Percentiles rank a stretch among this genome's conserved stretches.
Evolutionary conservation across 1,140 invertebrate genomes (phyloP).

Genomic region (Calycopis cecrops): DNA sequence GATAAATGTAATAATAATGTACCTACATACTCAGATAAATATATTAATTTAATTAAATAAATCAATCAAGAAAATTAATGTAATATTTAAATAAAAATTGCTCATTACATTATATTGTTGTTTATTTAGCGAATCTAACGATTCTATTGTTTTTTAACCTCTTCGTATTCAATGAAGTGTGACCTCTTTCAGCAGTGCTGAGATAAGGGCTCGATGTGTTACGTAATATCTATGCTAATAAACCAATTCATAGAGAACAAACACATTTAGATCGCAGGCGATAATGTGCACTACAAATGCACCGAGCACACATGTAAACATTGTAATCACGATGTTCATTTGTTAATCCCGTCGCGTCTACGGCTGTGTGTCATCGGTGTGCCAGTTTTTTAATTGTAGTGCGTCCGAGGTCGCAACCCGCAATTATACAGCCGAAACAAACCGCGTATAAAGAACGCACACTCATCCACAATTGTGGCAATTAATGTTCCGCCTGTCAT

Average conservation of each 20-base stretch:
- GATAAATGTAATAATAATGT: too few species aligned
- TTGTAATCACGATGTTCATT: not conserved
- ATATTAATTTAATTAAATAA: too few species aligned
- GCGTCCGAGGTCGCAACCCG: constrained; percentile 44
- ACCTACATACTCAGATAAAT: too few species aligned
- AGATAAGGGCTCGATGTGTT: too few species aligned
- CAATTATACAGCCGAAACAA: constrained; percentile 60
- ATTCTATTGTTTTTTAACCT: too few species aligned
- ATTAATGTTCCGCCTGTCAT: too few species aligned
- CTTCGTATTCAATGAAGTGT: too few species aligned
- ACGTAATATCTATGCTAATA: not conserved
- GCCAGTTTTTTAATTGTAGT: constrained; percentile 41
- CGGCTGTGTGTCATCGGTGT: constrained; percentile 29
- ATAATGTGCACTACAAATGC: not conserved
- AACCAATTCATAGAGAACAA: constrained; percentile 8
- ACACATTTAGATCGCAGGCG: not conserved
- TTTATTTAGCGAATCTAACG: too few species aligned
- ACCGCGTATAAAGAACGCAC: constrained; percentile 41
- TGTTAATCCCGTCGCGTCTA: not conserved
- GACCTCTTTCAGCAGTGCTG: too few species aligned
- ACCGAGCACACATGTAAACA: not conserved
- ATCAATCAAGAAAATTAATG: too few species aligned
- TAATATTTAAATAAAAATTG: too few species aligned
- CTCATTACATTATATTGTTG: too few species aligned
- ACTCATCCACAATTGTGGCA: not conserved